Conservation (phyloP, 2,888 invertebrate genomes). For the Margaritifera margaritifera region DNA sequence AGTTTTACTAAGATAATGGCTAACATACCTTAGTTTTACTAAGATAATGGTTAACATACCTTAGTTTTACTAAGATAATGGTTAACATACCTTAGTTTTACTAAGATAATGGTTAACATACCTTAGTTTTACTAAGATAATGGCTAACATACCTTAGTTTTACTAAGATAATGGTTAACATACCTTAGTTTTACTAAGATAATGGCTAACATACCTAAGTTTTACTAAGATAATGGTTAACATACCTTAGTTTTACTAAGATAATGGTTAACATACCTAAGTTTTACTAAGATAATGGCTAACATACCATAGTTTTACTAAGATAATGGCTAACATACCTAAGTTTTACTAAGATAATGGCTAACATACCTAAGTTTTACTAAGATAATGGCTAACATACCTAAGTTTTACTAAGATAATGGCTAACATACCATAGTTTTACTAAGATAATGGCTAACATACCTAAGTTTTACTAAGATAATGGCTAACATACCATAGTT, state of each 20-base stretch:
- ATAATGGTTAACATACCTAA: slow-evolving; percentile 76
- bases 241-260: slow-evolving; percentile 78
- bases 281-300: slow-evolving; percentile 73
- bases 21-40: too few species aligned
- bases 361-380: too few species aligned
- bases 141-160: slow-evolving; percentile 79
- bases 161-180: slow-evolving; percentile 76
- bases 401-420: background rate
- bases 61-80: slow-evolving; percentile 77
- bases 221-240: slow-evolving; percentile 3
- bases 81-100: slow-evolving; percentile 79
- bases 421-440: slow-evolving; percentile 79
- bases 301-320: slow-evolving; percentile 79
- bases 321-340: slow-evolving; percentile 74
- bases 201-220: too few species aligned
- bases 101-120: slow-evolving; percentile 50
- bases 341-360: slow-evolving; percentile 79
- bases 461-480: slow-evolving; percentile 79
- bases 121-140: slow-evolving; percentile 78
- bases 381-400: too few species aligned
- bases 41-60: slow-evolving; percentile 68
- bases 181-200: too few species aligned
- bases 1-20: too few species aligned
- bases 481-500: slow-evolving; percentile 78
- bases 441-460: slow-evolving; percentile 6